Evolutionary conservation across 1,140 invertebrate species (phyloP).

Genomic region (Bombus picipes): DNA sequence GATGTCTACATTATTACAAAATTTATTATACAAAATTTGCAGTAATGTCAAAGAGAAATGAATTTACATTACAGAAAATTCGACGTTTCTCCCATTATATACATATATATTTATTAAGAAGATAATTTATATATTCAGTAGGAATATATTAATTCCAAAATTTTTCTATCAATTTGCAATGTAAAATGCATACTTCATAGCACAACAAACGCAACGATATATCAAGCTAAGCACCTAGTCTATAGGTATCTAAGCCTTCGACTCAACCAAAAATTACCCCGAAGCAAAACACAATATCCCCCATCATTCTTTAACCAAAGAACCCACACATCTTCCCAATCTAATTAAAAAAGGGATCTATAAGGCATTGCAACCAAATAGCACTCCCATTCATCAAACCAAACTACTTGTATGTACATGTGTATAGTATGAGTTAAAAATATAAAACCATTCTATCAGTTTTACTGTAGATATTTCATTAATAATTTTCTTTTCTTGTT

Average conservation of each 20-base stretch:
- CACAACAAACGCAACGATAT: not conserved
- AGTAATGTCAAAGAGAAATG: no score
- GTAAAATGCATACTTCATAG: not conserved
- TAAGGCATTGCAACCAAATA: not conserved
- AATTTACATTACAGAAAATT: no score
- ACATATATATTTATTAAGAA: no score
- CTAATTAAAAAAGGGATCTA: not conserved
- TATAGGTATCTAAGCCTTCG: no score
- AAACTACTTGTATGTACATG: not conserved
- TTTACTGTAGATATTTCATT: no score
- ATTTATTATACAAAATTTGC: no score
- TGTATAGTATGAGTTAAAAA: no score
- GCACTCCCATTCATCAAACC: not conserved
- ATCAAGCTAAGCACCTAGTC: not conserved
- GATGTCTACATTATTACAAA: no score
- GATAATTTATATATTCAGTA: no score
- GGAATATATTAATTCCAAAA: not conserved
- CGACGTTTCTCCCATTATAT: no score
- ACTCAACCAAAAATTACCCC: not conserved
- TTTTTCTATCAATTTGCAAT: not conserved
- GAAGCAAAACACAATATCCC: not conserved
- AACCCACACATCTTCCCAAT: not conserved
- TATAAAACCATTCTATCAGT: no score
- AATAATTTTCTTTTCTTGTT: no score
- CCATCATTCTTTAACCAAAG: not conserved